Conservation (phyloP, 1,140 invertebrate genomes). For the Platyura marginata region DNA sequence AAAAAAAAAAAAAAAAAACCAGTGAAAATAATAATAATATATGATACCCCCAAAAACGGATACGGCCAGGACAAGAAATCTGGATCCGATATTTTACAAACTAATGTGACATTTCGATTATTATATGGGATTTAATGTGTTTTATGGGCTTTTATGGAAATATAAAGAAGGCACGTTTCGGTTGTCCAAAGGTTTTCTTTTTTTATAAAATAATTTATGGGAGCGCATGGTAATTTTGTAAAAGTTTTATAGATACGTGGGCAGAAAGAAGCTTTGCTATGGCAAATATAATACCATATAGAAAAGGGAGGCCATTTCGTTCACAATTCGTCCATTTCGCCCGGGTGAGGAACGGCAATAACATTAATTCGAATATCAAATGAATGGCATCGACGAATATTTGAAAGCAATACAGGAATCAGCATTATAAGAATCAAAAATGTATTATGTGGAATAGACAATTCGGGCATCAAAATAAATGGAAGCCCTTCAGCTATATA, state of each 20-base stretch:
- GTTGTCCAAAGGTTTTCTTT: not conserved
- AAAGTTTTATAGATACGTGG: too few species aligned
- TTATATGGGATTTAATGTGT: slow-evolving; percentile 26
- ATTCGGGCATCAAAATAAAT: too few species aligned
- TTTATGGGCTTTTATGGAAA: slow-evolving; percentile 11
- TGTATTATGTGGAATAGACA: too few species aligned
- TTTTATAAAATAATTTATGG: not conserved
- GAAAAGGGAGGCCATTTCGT: too few species aligned
- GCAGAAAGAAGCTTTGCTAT: too few species aligned
- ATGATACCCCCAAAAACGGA: not conserved
- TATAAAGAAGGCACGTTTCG: not conserved
- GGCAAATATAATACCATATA: too few species aligned
- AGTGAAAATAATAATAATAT: not conserved
- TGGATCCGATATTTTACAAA: slow-evolving; percentile 21
- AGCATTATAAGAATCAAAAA: too few species aligned
- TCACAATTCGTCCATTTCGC: too few species aligned
- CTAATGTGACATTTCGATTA: slow-evolving; percentile 26
- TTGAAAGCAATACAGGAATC: too few species aligned
- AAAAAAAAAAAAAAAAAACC: not conserved
- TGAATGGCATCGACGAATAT: too few species aligned
- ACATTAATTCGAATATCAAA: too few species aligned
- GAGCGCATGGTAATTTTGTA: not conserved
- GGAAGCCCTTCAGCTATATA: not conserved
- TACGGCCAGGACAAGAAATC: not conserved
- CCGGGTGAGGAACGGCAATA: too few species aligned